Evolutionary conservation across 2,888 invertebrate species (phyloP).

Genomic region (Diploptera punctata): DNA sequence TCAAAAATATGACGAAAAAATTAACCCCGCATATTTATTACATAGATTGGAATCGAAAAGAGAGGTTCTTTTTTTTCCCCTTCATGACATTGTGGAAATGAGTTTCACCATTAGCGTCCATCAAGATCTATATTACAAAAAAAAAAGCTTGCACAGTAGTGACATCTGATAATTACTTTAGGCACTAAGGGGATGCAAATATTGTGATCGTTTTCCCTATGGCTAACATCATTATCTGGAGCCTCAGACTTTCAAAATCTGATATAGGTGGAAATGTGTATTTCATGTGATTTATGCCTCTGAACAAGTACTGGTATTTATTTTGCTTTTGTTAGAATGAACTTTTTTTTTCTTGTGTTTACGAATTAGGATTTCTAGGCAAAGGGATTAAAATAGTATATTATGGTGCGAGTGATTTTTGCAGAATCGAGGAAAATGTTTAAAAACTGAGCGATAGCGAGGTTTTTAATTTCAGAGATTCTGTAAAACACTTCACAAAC

Average conservation of each 20-base stretch:
- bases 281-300: too few species aligned
- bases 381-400: too few species aligned
- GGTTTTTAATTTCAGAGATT: too few species aligned
- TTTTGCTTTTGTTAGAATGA: too few species aligned
- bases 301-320: too few species aligned
- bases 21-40: constrained; percentile 2
- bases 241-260: background rate
- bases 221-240: constrained; percentile 4
- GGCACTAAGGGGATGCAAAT: background rate
- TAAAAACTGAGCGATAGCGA: too few species aligned
- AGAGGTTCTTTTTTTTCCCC: background rate
- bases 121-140: background rate
- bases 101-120: constrained; percentile 1
- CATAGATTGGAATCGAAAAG: constrained; percentile 6
- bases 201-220: constrained; percentile 13
- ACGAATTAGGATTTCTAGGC: too few species aligned
- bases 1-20: background rate
- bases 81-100: background rate
- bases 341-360: too few species aligned
- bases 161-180: background rate
- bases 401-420: too few species aligned
- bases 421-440: too few species aligned
- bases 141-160: background rate
- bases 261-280: background rate
- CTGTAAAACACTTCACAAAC: too few species aligned